These are phyloP conservation scores for Smutsia temminckii DNA, from an alignment of 2,797 vertebrate species.

Conservation along the genomic window DNA sequence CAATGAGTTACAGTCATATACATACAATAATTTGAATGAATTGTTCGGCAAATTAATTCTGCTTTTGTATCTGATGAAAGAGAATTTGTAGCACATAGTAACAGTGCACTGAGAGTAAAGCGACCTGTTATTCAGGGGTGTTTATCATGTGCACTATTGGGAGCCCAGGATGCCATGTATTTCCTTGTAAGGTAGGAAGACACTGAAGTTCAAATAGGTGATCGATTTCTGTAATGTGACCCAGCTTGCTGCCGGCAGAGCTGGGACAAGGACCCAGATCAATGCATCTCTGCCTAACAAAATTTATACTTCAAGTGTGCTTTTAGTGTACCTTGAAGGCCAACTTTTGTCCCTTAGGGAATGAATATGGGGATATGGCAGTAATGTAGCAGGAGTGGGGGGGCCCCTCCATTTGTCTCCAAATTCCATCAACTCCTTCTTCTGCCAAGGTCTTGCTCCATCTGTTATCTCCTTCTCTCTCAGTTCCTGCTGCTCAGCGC, in stretches of 20 bases:
- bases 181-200: not conserved
- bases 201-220: not conserved
- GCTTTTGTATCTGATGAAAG: not conserved
- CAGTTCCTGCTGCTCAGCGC: not conserved
- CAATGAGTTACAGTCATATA: not conserved
- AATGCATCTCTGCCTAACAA: not conserved
- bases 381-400: not conserved
- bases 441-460: conserved; percentile 59
- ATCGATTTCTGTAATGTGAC: not conserved
- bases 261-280: not conserved
- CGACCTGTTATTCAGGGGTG: not conserved
- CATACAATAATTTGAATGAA: not conserved
- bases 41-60: not conserved
- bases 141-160: not conserved
- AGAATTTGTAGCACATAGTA: not conserved
- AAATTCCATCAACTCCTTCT: not conserved
- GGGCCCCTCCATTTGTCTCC: not conserved
- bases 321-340: not conserved
- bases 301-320: not conserved
- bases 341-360: not conserved
- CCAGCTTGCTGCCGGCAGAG: not conserved
- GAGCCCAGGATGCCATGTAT: not conserved
- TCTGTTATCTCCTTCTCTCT: not conserved
- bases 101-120: not conserved
- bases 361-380: not conserved